phyloP scores from a whole-genome alignment of 2,113 vertebrate species.

The Chaenocephalus aceratus region DNA sequence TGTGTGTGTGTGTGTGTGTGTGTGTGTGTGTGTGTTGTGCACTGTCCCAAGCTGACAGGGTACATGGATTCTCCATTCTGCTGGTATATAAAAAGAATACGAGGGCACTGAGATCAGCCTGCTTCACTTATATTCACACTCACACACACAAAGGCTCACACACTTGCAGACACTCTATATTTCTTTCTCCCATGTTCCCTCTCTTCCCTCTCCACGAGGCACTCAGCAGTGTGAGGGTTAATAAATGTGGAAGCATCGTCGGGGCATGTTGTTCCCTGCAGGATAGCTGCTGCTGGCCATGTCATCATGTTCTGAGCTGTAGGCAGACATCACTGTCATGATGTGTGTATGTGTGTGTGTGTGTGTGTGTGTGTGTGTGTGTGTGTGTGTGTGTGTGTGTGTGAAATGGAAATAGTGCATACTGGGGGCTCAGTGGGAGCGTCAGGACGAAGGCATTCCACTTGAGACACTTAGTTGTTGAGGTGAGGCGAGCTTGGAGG shows the following conservation, averaged over 20 bases:
- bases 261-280: conserved; percentile 18
- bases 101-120: conserved; percentile 47
- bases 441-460: conserved; percentile 14
- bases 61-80: conserved; percentile 77
- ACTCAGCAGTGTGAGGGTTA: conserved; percentile 39
- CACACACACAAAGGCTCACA: background rate
- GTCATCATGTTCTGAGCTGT: conserved; percentile 66
- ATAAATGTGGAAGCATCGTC: conserved; percentile 26
- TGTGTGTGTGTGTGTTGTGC: conserved; percentile 23
- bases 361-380: conserved; percentile 5
- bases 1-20: background rate
- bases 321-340: conserved; percentile 52
- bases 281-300: conserved; percentile 50
- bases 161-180: background rate
- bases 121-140: conserved; percentile 43
- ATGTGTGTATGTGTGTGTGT: conserved; percentile 10
- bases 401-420: background rate
- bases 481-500: conserved; percentile 17
- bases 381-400: conserved; percentile 12
- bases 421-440: conserved; percentile 9
- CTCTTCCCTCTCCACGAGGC: background rate
- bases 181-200: background rate
- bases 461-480: conserved; percentile 6
- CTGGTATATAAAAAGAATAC: conserved; percentile 63
- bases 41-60: conserved; percentile 59